Conservation (phyloP, 2,888 invertebrate species). For the Helobdella robusta region DNA sequence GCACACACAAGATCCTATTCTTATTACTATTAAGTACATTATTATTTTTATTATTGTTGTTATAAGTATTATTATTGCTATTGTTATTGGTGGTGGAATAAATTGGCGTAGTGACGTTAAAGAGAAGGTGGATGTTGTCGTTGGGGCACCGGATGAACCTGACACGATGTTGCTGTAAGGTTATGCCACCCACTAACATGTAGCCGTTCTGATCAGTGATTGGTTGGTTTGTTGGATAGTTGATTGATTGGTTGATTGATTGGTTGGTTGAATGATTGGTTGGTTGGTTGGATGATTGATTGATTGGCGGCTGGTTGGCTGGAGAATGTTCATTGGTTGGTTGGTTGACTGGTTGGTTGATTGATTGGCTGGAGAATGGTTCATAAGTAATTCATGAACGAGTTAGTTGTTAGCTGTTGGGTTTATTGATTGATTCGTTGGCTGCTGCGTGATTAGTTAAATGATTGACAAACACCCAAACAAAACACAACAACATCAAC, state of each 20-base stretch:
- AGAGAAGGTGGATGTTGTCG: not conserved
- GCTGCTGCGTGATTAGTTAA: too few relatives aligned
- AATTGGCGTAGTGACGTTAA: too few relatives aligned
- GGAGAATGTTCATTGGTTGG: not conserved
- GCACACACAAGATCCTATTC: too few relatives aligned
- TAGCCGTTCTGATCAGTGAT: slow-evolving; percentile 12
- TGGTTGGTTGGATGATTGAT: not conserved
- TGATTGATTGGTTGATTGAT: not conserved
- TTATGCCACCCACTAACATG: slow-evolving; percentile 40
- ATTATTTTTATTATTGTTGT: not conserved
- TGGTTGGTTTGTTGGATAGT: not conserved
- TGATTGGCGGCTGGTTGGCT: not conserved
- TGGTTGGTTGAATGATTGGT: not conserved
- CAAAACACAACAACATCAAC: not conserved
- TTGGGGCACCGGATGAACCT: slow-evolving; percentile 34
- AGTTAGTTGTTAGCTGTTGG: too few relatives aligned
- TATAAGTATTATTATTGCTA: not conserved
- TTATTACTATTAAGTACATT: not conserved
- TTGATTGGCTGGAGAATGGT: too few relatives aligned
- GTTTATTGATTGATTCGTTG: too few relatives aligned
- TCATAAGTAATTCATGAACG: too few relatives aligned
- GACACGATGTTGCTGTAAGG: slow-evolving; percentile 41
- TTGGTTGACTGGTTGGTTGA: too few relatives aligned
- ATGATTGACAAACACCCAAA: not conserved
- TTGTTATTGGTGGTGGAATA: not conserved